Percentiles rank a stretch among this genome's conserved stretches.
phyloP scores from a whole-genome alignment of 1,140 invertebrate species.

The Steinernema feltiae region DNA sequence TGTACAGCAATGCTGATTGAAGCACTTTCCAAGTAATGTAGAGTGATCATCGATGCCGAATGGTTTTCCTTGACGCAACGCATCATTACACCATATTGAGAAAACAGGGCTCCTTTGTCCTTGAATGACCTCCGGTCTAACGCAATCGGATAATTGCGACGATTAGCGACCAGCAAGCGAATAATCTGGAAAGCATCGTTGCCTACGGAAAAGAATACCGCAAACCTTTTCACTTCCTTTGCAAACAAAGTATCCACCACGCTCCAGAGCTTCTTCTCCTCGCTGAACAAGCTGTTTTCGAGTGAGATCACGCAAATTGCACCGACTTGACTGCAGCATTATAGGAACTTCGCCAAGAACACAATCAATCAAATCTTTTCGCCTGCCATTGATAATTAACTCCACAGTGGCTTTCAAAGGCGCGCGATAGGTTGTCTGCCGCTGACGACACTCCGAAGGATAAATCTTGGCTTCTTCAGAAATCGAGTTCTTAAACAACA shows the following conservation, averaged over 20 bases:
- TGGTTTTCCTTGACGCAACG: constrained; percentile 48
- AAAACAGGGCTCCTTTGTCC: constrained; percentile 52
- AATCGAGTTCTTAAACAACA: not conserved
- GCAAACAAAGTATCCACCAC: constrained; percentile 54
- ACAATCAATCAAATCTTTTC: constrained; percentile 42
- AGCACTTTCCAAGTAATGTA: constrained; percentile 54
- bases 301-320: constrained; percentile 43
- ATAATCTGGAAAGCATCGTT: constrained; percentile 37
- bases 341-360: constrained; percentile 50
- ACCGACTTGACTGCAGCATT: constrained; percentile 53
- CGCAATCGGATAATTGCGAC: constrained; percentile 55
- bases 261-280: constrained; percentile 52
- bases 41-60: constrained; percentile 48
- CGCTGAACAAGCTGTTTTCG: constrained; percentile 37
- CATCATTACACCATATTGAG: constrained; percentile 57
- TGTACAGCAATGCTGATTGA: constrained; percentile 50
- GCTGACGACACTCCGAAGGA: constrained; percentile 54
- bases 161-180: constrained; percentile 49
- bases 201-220: not conserved
- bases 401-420: constrained; percentile 43
- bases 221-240: constrained; percentile 55
- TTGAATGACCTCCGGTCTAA: constrained; percentile 43
- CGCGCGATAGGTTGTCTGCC: constrained; percentile 50
- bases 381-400: constrained; percentile 42
- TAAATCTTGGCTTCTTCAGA: not conserved